Conservation (phyloP, 1,140 invertebrate species). For the Battus philenor region DNA sequence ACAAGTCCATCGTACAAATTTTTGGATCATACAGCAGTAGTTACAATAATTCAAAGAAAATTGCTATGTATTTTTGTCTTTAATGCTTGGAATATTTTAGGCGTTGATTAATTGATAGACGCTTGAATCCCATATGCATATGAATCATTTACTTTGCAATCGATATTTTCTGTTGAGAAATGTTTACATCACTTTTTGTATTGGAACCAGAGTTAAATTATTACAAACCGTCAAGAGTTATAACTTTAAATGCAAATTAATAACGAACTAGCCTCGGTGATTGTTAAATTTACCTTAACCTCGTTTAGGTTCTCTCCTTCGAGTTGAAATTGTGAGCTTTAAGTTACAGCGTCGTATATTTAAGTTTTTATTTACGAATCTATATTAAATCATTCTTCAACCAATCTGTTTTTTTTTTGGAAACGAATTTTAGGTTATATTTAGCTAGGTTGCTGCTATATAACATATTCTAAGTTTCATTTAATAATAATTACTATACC, state of each 20-base stretch:
- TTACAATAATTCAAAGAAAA: no score
- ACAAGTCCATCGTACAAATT: no score
- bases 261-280: slow-evolving; percentile 11
- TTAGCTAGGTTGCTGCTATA: no score
- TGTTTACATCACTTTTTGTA: slow-evolving; percentile 13
- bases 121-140: neutral
- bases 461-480: no score
- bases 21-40: no score
- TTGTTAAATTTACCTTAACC: slow-evolving; percentile 18
- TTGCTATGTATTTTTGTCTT: no score
- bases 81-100: neutral
- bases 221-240: slow-evolving; percentile 6
- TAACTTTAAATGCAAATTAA: slow-evolving; percentile 15
- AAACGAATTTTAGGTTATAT: no score
- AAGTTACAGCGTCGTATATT: slow-evolving; percentile 4
- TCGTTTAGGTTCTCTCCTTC: slow-evolving; percentile 16
- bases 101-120: neutral
- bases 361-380: no score
- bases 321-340: slow-evolving; percentile 16
- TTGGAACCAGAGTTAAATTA: slow-evolving; percentile 7
- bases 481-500: no score
- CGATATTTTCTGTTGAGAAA: slow-evolving; percentile 6
- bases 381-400: no score
- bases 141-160: slow-evolving; percentile 5
- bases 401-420: no score